A percentile compares a stretch with the other conserved stretches of the same genome.
Conservation (phyloP, 2,888 invertebrate genomes). For the Hirudinaria manillensis region DNA sequence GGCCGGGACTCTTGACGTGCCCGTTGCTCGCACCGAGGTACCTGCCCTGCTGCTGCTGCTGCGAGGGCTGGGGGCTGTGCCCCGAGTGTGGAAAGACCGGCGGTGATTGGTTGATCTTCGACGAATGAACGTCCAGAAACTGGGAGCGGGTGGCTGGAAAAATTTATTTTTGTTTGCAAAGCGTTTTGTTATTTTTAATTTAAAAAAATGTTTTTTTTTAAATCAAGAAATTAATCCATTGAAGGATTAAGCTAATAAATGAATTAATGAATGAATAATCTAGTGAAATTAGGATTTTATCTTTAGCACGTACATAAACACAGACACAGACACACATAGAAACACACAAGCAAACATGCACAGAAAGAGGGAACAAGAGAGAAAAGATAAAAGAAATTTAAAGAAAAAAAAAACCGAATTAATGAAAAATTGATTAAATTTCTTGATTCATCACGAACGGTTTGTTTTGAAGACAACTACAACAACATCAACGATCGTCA, state of each 20-base stretch:
- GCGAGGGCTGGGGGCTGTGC: neutral
- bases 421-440: too few species aligned
- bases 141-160: neutral
- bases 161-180: neutral
- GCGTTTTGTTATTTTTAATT: neutral
- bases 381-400: too few species aligned
- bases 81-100: conserved; percentile 23
- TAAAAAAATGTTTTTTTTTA: neutral
- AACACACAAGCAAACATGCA: too few species aligned
- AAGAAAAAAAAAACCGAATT: too few species aligned
- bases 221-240: neutral
- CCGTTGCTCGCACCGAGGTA: neutral
- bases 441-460: too few species aligned
- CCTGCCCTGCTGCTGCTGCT: conserved; percentile 2
- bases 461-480: too few species aligned
- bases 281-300: too few species aligned
- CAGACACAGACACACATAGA: too few species aligned
- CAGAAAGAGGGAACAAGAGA: too few species aligned
- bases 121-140: conserved; percentile 7
- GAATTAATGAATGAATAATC: too few species aligned
- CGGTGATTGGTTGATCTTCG: conserved; percentile 20
- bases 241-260: too few species aligned
- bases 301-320: too few species aligned
- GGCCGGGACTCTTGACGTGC: neutral
- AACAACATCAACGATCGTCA: neutral